These are phyloP conservation scores for Scaptomyza pallida DNA, from an alignment of 1,140 invertebrate species.

Conservation along the genomic window DNA sequence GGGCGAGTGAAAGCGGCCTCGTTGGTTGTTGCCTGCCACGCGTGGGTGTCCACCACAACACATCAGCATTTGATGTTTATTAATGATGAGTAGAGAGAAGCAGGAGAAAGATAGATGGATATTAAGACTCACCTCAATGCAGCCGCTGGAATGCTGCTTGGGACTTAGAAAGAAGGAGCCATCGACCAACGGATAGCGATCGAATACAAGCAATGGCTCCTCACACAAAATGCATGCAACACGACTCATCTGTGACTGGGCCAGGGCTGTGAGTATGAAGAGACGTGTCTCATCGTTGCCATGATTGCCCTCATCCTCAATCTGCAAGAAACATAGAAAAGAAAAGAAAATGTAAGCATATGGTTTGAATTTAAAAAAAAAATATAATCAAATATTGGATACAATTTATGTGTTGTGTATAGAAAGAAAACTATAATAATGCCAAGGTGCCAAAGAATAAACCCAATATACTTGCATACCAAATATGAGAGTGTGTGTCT, in stretches of 20 bases:
- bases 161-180: slow-evolving; percentile 99
- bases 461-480: slow-evolving; percentile 23
- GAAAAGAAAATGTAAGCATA: slow-evolving; percentile 18
- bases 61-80: slow-evolving; percentile 63
- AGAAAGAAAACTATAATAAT: slow-evolving; percentile 35
- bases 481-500: slow-evolving; percentile 10
- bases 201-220: slow-evolving; percentile 95
- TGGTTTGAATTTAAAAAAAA: slow-evolving; percentile 23
- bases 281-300: slow-evolving; percentile 98
- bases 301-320: slow-evolving; percentile 98
- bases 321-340: slow-evolving; percentile 85
- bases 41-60: slow-evolving; percentile 30
- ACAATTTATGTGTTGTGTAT: slow-evolving; percentile 10
- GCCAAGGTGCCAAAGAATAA: slow-evolving; percentile 25
- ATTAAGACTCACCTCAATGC: slow-evolving; percentile 89
- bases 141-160: slow-evolving; percentile 92
- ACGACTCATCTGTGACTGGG: slow-evolving; percentile 91
- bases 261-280: slow-evolving; percentile 95
- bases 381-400: slow-evolving; percentile 37
- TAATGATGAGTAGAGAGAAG: slow-evolving; percentile 53
- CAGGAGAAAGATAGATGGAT: background rate
- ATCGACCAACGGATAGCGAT: slow-evolving; percentile 97
- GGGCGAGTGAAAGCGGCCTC: slow-evolving; percentile 36
- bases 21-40: background rate
- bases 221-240: slow-evolving; percentile 96